These are phyloP conservation scores for Lamellibrachia satsuma DNA, from an alignment of 2,888 invertebrate genomes.

Conservation along the genomic window DNA sequence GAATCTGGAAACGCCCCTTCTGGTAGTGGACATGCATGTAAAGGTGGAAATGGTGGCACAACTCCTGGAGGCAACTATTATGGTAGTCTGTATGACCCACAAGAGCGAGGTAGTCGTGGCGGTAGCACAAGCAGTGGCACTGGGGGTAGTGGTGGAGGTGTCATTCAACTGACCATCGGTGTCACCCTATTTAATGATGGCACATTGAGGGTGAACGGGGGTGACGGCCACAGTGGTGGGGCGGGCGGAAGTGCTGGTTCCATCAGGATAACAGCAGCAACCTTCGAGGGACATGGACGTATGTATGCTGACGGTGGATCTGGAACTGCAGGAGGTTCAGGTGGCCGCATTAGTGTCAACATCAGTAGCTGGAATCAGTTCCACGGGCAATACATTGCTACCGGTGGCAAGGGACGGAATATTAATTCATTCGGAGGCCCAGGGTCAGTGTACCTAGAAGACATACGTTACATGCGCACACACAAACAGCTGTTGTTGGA, in stretches of 20 bases:
- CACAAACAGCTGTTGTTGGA: conserved; percentile 47
- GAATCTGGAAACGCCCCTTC: conserved; percentile 37
- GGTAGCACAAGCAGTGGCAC: conserved; percentile 32
- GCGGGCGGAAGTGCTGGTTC: conserved; percentile 54
- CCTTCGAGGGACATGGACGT: conserved; percentile 50
- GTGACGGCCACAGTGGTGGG: conserved; percentile 44
- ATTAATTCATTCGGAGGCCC: conserved; percentile 25
- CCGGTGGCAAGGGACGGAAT: conserved; percentile 45
- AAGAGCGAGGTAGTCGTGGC: conserved; percentile 46
- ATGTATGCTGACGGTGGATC: conserved; percentile 45
- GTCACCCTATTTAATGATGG: conserved; percentile 26
- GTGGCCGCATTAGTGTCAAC: conserved; percentile 48
- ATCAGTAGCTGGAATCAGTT: conserved; percentile 44
- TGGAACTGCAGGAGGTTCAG: conserved; percentile 48
- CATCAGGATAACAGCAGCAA: conserved; percentile 40
- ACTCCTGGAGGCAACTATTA: conserved; percentile 45
- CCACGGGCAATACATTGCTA: conserved; percentile 42
- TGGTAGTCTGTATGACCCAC: conserved; percentile 46
- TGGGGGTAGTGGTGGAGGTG: conserved; percentile 26
- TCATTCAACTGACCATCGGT: not conserved
- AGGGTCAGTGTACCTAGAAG: conserved; percentile 19
- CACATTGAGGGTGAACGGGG: conserved; percentile 35
- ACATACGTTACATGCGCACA: conserved; percentile 30
- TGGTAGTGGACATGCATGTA: conserved; percentile 51
- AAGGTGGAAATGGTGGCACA: conserved; percentile 46